Evolutionary conservation across 37 sponge, comb jelly and placozoan species (phyloP).

Genomic region (Beroe ovata): DNA sequence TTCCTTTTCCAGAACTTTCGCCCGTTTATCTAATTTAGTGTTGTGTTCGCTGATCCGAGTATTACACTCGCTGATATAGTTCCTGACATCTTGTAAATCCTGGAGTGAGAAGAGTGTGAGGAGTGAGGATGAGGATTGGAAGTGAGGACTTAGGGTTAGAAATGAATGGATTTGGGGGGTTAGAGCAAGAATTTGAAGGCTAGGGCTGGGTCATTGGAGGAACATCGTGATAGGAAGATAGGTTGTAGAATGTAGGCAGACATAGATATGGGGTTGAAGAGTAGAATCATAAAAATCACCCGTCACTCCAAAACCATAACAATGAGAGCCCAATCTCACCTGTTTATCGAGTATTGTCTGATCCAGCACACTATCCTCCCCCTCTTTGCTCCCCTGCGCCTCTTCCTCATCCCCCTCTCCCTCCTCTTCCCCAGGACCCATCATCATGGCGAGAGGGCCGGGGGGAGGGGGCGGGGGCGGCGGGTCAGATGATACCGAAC

Average conservation of each 20-base stretch:
- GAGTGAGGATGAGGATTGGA: too few relatives aligned
- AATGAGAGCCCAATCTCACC: neutral
- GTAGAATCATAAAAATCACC: too few relatives aligned
- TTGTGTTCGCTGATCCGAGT: slow-evolving; percentile 41
- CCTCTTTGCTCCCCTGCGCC: neutral
- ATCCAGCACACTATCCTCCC: neutral
- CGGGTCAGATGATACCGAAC: slow-evolving; percentile 29
- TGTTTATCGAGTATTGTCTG: slow-evolving; percentile 40
- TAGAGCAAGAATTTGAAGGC: too few relatives aligned
- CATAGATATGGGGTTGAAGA: too few relatives aligned
- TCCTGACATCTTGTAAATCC: slow-evolving; percentile 46
- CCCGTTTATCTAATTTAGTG: slow-evolving; percentile 22
- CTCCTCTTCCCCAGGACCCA: slow-evolving; percentile 45
- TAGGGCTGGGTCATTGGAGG: too few relatives aligned
- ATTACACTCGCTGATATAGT: slow-evolving; percentile 46
- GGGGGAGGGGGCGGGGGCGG: slow-evolving; percentile 41
- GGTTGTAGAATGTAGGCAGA: too few relatives aligned
- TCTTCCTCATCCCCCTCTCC: neutral
- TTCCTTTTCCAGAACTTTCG: slow-evolving; percentile 29
- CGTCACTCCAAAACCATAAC: too few relatives aligned
- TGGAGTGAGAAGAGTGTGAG: too few relatives aligned
- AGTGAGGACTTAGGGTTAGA: too few relatives aligned
- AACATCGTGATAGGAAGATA: too few relatives aligned
- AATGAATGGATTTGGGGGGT: too few relatives aligned
- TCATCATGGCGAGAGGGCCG: slow-evolving; percentile 38